phyloP scores from a whole-genome alignment of 2,113 vertebrate species.

The Pygoscelis adeliae region DNA sequence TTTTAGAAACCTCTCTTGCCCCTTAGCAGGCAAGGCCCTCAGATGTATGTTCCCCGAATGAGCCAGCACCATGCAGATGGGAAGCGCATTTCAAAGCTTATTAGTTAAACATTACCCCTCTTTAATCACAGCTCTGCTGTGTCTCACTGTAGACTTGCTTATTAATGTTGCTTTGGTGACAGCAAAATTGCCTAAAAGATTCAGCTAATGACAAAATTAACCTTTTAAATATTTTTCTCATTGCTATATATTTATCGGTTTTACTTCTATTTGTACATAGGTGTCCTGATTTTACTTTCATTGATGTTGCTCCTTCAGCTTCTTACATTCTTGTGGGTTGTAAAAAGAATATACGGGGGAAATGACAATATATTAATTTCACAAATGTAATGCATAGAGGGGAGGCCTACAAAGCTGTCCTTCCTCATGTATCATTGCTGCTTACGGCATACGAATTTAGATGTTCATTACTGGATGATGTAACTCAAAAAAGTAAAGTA shows the following conservation, averaged over 20 bases:
- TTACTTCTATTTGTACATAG: neutral
- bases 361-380: neutral
- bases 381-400: neutral
- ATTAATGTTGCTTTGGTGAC: neutral
- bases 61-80: neutral
- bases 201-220: neutral
- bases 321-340: neutral
- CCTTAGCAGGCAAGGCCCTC: neutral
- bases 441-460: neutral
- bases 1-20: neutral
- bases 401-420: neutral
- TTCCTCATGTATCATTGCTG: neutral
- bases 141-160: neutral
- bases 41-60: neutral
- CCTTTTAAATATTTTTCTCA: neutral
- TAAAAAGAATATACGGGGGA: neutral
- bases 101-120: neutral
- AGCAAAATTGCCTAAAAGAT: neutral
- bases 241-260: neutral
- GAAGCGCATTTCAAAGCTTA: neutral
- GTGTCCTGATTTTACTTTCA: neutral
- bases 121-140: neutral
- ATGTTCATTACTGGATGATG: neutral
- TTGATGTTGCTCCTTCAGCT: neutral
- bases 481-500: neutral